Percentiles rank a stretch among this genome's conserved stretches.
Evolutionary conservation across 2,888 invertebrate genomes (phyloP).

Genomic region (Serripes groenlandicus): DNA sequence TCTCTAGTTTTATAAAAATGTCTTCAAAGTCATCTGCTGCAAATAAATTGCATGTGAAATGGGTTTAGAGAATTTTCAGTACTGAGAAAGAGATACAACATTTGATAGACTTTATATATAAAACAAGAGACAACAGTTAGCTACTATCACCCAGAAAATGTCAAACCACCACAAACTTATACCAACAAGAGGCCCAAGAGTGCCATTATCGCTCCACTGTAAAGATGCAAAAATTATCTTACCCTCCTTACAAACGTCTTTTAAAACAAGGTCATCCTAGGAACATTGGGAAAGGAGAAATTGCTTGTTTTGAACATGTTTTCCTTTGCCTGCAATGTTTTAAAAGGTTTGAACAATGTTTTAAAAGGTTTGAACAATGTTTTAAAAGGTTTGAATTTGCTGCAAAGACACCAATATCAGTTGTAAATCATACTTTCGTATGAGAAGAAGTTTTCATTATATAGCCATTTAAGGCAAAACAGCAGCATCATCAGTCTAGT

Average conservation of each 20-base stretch:
- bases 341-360: no score
- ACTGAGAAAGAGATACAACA: not conserved
- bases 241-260: not conserved
- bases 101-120: not conserved
- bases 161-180: not conserved
- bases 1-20: not conserved
- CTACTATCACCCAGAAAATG: not conserved
- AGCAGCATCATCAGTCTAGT: no score
- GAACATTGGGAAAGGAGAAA: not conserved
- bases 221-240: no score
- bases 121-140: not conserved
- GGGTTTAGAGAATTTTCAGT: not conserved
- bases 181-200: no score
- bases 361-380: no score
- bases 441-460: no score
- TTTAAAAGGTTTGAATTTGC: no score
- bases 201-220: no score
- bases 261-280: not conserved
- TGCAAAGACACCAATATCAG: no score
- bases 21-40: not conserved
- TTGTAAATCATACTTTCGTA: no score
- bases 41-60: not conserved
- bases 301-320: not conserved
- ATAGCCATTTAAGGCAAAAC: no score
- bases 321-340: not conserved